Percentiles rank a stretch among this genome's conserved stretches.
phyloP scores from a whole-genome alignment of 2,888 invertebrate genomes.

The Xylota sylvarum region DNA sequence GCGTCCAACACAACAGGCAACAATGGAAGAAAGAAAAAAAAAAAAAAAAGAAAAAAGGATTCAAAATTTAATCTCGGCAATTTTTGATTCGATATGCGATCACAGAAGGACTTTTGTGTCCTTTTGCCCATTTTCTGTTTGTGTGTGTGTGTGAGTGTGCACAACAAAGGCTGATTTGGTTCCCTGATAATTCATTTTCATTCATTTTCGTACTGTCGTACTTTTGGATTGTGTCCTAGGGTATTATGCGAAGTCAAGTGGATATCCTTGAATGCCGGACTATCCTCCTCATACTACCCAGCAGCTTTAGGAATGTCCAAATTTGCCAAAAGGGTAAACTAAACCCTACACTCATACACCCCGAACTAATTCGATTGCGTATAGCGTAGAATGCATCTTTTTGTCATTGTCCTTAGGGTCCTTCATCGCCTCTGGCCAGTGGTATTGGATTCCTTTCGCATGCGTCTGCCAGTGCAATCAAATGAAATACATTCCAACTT shows the following conservation, averaged over 20 bases:
- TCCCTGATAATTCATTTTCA: constrained; percentile 68
- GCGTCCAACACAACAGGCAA: background rate
- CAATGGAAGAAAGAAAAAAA: background rate
- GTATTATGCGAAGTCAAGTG: constrained; percentile 37
- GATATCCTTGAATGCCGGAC: constrained; percentile 23
- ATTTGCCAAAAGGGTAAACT: constrained; percentile 34
- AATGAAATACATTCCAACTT: constrained; percentile 63
- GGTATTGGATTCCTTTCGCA: constrained; percentile 25
- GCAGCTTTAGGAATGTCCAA: constrained; percentile 4
- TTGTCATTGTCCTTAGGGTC: constrained; percentile 8
- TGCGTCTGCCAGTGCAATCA: constrained; percentile 55
- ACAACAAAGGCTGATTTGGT: constrained; percentile 49
- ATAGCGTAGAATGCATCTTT: constrained; percentile 47
- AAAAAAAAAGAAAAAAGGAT: constrained; percentile 39
- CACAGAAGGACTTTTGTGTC: constrained; percentile 43
- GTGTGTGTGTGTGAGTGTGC: constrained; percentile 13
- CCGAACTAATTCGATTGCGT: constrained; percentile 57
- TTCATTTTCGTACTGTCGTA: constrained; percentile 46
- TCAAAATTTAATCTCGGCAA: constrained; percentile 70
- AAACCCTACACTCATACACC: background rate
- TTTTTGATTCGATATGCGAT: constrained; percentile 53
- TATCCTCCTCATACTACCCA: no score
- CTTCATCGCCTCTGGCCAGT: background rate
- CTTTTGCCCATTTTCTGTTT: constrained; percentile 6
- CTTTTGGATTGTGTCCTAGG: constrained; percentile 30